Conservation (phyloP, 2,888 invertebrate species). For the Neoscelio sp. region DNA sequence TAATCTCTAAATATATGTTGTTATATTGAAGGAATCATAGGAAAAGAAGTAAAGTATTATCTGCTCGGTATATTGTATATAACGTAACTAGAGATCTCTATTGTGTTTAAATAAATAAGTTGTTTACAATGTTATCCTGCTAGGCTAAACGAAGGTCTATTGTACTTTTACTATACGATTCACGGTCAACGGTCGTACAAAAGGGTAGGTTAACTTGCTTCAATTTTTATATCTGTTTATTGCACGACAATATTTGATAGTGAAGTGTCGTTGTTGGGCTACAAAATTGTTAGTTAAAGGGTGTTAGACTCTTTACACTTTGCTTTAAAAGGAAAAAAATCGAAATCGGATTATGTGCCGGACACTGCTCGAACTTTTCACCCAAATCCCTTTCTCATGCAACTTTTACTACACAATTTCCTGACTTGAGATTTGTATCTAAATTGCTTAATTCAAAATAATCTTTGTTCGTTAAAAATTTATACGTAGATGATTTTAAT, state of each 20-base stretch:
- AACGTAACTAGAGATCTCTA: neutral
- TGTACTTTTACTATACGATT: neutral
- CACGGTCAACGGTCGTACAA: conserved; percentile 3
- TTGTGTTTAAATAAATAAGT: conserved; percentile 23
- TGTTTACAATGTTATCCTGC: conserved; percentile 1
- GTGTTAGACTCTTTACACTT: conserved; percentile 17
- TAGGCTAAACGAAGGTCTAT: conserved; percentile 11
- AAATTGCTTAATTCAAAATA: conserved; percentile 20
- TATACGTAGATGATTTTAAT: neutral
- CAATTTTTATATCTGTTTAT: neutral
- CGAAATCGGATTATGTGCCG: conserved; percentile 24
- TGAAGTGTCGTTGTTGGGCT: neutral
- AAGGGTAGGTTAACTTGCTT: neutral
- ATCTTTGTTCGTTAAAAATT: conserved; percentile 1
- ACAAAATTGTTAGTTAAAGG: conserved; percentile 18
- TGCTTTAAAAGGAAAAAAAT: conserved; percentile 7
- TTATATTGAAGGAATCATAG: neutral
- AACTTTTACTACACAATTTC: conserved; percentile 26
- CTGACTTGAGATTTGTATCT: conserved; percentile 12
- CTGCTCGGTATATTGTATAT: neutral
- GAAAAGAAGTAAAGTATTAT: neutral
- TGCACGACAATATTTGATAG: neutral
- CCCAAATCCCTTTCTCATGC: conserved; percentile 19
- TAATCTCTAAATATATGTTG: conserved; percentile 4
- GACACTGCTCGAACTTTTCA: conserved; percentile 24